These are phyloP conservation scores for Panzeria rudis DNA, from an alignment of 2,888 invertebrate species.

Conservation along the genomic window DNA sequence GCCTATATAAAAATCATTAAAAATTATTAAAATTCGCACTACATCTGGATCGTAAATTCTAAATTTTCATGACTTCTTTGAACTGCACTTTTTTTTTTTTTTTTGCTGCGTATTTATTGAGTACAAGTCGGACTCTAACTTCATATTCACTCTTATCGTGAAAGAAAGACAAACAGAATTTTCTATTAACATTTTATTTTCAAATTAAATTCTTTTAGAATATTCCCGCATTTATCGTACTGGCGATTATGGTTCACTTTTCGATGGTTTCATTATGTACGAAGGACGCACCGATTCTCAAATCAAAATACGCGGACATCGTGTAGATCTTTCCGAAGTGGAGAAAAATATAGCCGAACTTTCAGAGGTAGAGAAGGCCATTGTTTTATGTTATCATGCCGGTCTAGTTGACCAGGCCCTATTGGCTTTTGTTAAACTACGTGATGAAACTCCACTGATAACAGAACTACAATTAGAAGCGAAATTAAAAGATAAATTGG, in stretches of 20 bases:
- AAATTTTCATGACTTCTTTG: too few species aligned
- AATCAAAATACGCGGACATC: slow-evolving; percentile 93
- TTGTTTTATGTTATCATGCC: slow-evolving; percentile 91
- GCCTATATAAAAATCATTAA: too few species aligned
- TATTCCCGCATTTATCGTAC: slow-evolving; percentile 91
- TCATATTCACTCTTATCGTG: too few species aligned
- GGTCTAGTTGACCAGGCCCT: slow-evolving; percentile 89
- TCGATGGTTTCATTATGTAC: slow-evolving; percentile 87
- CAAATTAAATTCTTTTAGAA: slow-evolving; percentile 83
- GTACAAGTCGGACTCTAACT: too few species aligned
- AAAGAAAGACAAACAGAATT: too few species aligned
- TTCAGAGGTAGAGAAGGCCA: slow-evolving; percentile 89
- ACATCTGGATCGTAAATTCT: too few species aligned
- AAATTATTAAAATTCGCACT: too few species aligned
- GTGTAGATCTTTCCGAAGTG: slow-evolving; percentile 93
- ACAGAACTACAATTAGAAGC: slow-evolving; percentile 87
- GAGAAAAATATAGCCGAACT: slow-evolving; percentile 88
- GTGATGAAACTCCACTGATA: slow-evolving; percentile 83
- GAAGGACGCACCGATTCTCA: slow-evolving; percentile 95
- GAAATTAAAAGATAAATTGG: slow-evolving; percentile 86
- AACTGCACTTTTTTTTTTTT: too few species aligned
- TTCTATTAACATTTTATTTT: too few species aligned
- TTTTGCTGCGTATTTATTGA: too few species aligned
- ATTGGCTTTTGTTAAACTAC: slow-evolving; percentile 87
- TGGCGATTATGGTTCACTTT: slow-evolving; percentile 91